These are phyloP conservation scores for Sigmodon hispidus DNA, from an alignment of 2,113 vertebrate species.

Conservation along the genomic window DNA sequence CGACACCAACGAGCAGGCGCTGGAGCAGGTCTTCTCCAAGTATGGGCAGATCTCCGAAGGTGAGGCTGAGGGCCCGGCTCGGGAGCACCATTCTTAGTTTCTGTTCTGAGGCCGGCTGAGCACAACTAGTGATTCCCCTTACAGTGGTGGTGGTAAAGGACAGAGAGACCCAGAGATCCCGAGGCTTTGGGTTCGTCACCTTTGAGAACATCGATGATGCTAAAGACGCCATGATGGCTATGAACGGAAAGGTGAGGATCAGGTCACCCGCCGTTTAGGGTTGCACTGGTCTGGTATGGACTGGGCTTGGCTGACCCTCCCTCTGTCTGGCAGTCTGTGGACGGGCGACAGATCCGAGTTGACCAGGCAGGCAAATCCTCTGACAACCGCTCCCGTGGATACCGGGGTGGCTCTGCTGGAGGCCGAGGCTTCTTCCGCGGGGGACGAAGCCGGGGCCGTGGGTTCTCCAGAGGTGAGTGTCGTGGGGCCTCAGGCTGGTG, in stretches of 20 bases:
- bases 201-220: slow-evolving; percentile 97
- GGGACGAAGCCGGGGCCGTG: slow-evolving; percentile 89
- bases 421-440: slow-evolving; percentile 91
- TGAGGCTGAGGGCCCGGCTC: slow-evolving; percentile 76
- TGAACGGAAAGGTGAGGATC: slow-evolving; percentile 95
- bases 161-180: slow-evolving; percentile 94
- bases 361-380: slow-evolving; percentile 96
- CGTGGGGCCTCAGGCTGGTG: not conserved
- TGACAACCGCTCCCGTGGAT: slow-evolving; percentile 89
- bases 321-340: slow-evolving; percentile 88
- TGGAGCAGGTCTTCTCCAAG: slow-evolving; percentile 95
- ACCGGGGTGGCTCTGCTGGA: slow-evolving; percentile 85
- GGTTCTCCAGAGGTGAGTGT: slow-evolving; percentile 88
- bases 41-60: slow-evolving; percentile 96
- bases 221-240: slow-evolving; percentile 96
- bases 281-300: too few species aligned
- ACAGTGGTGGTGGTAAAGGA: slow-evolving; percentile 97
- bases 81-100: not conserved
- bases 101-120: not conserved
- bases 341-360: slow-evolving; percentile 95
- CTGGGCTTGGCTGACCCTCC: not conserved
- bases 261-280: fast-evolving
- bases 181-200: slow-evolving; percentile 98
- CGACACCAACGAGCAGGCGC: slow-evolving; percentile 94
- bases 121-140: not conserved